These are phyloP conservation scores for Babyrousa celebensis DNA, from an alignment of 2,797 vertebrate genomes.

Conservation along the genomic window DNA sequence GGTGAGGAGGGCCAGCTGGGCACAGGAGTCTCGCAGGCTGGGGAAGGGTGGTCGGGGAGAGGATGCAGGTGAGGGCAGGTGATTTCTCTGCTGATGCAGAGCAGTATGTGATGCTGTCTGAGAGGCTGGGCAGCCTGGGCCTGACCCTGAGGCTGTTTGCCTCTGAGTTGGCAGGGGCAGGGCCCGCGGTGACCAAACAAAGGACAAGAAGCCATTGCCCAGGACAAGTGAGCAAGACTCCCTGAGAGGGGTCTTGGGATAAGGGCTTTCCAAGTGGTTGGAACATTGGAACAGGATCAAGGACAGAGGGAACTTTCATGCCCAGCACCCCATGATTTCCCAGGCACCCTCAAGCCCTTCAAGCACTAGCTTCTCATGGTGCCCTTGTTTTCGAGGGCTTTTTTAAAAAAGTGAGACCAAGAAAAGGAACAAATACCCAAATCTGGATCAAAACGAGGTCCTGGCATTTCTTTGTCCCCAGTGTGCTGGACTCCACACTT, in stretches of 20 bases:
- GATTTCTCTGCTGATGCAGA: constrained; percentile 76
- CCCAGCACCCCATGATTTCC: neutral
- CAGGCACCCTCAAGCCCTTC: neutral
- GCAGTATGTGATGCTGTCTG: neutral
- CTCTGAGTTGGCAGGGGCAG: constrained; percentile 64
- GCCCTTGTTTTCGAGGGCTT: neutral
- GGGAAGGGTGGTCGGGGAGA: neutral
- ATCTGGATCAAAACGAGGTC: neutral
- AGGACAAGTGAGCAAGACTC: neutral
- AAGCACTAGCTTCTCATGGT: neutral
- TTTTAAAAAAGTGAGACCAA: neutral
- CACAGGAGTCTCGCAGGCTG: neutral
- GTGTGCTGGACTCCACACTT: neutral
- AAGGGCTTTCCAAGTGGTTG: fast-evolving
- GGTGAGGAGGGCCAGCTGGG: constrained; percentile 55
- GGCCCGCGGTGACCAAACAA: constrained; percentile 55
- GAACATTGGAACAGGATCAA: fast-evolving
- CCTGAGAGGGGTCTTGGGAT: neutral
- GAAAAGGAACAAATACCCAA: neutral
- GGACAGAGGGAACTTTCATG: neutral
- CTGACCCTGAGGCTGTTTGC: constrained; percentile 55
- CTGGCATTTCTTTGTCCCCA: neutral
- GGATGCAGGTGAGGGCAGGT: neutral
- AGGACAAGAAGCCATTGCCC: constrained; percentile 14
- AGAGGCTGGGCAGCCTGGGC: constrained; percentile 12